A percentile compares a stretch with the other conserved stretches of the same genome.
These are phyloP conservation scores for Plagiodera versicolora DNA, from an alignment of 2,888 invertebrate genomes.

Conservation along the genomic window DNA sequence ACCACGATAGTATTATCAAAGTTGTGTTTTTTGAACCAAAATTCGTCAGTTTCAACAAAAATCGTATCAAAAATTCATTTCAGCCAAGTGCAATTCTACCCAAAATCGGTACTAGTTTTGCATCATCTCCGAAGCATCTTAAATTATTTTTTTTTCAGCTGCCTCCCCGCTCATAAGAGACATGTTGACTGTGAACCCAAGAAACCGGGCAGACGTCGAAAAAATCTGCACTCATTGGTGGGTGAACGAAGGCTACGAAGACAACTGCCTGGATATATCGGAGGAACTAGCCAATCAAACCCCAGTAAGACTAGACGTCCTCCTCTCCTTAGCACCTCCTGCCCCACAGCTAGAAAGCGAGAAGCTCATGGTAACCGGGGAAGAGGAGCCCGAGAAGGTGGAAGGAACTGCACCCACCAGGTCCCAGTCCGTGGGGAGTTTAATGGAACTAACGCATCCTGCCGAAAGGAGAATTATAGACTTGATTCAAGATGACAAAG, in stretches of 20 bases:
- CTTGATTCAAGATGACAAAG: conserved; percentile 63
- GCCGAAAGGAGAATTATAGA: conserved; percentile 76
- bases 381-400: conserved; percentile 45
- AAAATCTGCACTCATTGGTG: conserved; percentile 97
- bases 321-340: conserved; percentile 83
- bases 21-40: not conserved
- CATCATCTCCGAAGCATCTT: too few species aligned
- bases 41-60: not conserved
- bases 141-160: conserved; percentile 60
- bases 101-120: not conserved
- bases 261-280: conserved; percentile 81
- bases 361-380: conserved; percentile 70
- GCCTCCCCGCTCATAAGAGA: conserved; percentile 93
- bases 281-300: conserved; percentile 89
- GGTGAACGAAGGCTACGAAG: conserved; percentile 86
- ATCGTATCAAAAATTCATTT: not conserved
- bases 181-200: conserved; percentile 91
- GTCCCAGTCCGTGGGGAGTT: conserved; percentile 71
- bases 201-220: conserved; percentile 86
- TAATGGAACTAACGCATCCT: conserved; percentile 70
- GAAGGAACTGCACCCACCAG: conserved; percentile 54
- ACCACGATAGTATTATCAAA: too few species aligned
- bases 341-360: conserved; percentile 72
- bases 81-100: too few species aligned
- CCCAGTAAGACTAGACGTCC: conserved; percentile 76